Conservation (phyloP, 2,797 vertebrate genomes). For the Xerus rutilus region DNA sequence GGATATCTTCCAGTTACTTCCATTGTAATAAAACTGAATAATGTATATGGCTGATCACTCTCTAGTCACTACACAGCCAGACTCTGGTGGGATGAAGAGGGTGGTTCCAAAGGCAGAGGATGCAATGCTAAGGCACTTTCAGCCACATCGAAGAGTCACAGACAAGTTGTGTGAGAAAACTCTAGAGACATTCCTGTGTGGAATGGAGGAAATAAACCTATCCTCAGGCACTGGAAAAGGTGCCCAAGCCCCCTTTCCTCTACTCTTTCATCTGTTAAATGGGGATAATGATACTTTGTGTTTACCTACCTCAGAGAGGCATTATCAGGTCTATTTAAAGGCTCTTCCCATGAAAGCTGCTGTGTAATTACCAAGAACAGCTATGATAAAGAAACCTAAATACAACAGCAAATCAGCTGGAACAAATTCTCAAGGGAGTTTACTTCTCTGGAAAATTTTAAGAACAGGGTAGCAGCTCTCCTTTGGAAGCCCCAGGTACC, state of each 20-base stretch:
- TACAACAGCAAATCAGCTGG: conserved; percentile 78
- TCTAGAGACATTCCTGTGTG: neutral
- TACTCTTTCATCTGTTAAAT: conserved; percentile 81
- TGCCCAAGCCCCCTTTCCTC: conserved; percentile 63
- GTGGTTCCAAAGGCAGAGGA: neutral
- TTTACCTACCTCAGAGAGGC: conserved; percentile 78
- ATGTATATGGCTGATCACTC: neutral
- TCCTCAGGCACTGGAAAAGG: conserved; percentile 34
- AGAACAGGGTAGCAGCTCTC: conserved; percentile 51
- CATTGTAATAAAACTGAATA: neutral
- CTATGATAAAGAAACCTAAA: conserved; percentile 84
- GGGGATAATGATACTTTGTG: conserved; percentile 77
- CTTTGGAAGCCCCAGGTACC: conserved; percentile 8
- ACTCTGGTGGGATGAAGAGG: neutral
- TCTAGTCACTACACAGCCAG: neutral
- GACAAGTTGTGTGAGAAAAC: neutral
- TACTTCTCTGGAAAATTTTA: conserved; percentile 73
- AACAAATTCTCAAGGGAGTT: conserved; percentile 71
- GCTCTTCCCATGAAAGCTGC: conserved; percentile 74
- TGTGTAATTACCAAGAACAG: conserved; percentile 80
- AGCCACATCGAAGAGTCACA: neutral
- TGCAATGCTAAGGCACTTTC: neutral
- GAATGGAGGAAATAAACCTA: conserved; percentile 22
- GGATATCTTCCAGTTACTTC: neutral
- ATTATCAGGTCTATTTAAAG: conserved; percentile 83